These are phyloP conservation scores for Neoniphon sammara DNA, from an alignment of 2,797 vertebrate genomes.

Conservation along the genomic window DNA sequence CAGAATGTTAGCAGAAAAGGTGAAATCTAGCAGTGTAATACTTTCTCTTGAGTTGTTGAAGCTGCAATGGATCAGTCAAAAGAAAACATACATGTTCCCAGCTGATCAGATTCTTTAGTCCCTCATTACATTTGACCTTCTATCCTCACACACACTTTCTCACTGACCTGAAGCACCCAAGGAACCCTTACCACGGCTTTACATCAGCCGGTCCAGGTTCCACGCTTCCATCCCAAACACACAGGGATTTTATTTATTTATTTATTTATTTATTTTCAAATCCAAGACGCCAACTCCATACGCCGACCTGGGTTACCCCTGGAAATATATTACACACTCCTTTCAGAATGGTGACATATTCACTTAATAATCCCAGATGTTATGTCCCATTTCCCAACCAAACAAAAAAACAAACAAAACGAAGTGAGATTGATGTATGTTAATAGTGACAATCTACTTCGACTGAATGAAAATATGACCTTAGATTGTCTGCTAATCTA, in stretches of 20 bases:
- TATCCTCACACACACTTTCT: background rate
- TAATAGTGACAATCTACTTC: slow-evolving; percentile 1
- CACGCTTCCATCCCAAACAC: background rate
- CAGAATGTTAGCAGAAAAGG: background rate
- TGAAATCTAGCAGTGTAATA: too few relatives aligned
- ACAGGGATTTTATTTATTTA: slow-evolving; percentile 12
- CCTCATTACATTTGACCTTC: background rate
- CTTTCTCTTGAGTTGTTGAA: too few relatives aligned
- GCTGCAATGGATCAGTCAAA: background rate
- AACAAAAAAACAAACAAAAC: too few relatives aligned
- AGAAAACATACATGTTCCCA: background rate
- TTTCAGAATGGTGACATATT: background rate
- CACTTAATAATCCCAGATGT: background rate
- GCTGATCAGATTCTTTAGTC: background rate
- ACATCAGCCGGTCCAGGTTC: background rate
- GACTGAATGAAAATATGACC: slow-evolving; percentile 33
- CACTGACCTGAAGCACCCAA: background rate
- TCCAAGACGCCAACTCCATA: background rate
- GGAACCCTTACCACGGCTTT: too few relatives aligned
- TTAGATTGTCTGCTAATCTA: slow-evolving; percentile 34
- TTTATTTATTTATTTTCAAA: too few relatives aligned
- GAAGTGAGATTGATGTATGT: background rate
- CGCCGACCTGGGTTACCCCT: background rate
- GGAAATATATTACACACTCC: slow-evolving; percentile 1
- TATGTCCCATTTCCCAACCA: background rate